These are phyloP conservation scores for Simalia tracyae DNA, from an alignment of 2,797 vertebrate species.

Conservation along the genomic window DNA sequence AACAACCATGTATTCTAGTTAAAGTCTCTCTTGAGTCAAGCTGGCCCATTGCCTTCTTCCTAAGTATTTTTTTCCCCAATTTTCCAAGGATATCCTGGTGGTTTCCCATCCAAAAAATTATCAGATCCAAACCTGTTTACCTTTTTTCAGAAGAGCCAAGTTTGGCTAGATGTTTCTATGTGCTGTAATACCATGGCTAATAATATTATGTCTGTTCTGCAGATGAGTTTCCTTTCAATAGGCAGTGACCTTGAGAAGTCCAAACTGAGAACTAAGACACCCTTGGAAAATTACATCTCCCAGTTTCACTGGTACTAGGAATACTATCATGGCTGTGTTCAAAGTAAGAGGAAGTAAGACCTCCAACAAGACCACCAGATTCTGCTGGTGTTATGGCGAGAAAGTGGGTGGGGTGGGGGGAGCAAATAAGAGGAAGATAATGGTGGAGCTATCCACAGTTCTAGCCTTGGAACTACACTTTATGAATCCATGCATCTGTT, in stretches of 20 bases:
- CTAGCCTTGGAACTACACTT: not conserved
- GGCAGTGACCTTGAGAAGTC: not conserved
- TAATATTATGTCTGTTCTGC: not conserved
- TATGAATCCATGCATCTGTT: not conserved
- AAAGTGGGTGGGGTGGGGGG: not conserved
- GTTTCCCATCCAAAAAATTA: not conserved
- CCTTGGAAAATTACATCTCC: not conserved
- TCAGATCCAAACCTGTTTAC: not conserved
- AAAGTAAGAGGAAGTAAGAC: not conserved
- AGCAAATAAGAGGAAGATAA: not conserved
- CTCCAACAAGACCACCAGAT: not conserved
- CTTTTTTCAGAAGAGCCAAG: not conserved
- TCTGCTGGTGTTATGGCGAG: not conserved
- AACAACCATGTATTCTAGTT: not conserved
- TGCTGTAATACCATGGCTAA: not conserved
- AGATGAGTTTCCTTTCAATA: not conserved
- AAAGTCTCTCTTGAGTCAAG: not conserved
- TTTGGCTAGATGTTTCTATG: not conserved
- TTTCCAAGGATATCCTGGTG: not conserved
- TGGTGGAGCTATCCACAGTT: not conserved
- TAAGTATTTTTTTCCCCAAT: not conserved
- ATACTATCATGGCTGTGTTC: not conserved
- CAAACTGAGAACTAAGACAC: not conserved
- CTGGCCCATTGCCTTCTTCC: not conserved
- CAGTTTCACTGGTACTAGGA: not conserved